phyloP scores from a whole-genome alignment of 2,113 vertebrate genomes.

The Smithornis capensis region DNA sequence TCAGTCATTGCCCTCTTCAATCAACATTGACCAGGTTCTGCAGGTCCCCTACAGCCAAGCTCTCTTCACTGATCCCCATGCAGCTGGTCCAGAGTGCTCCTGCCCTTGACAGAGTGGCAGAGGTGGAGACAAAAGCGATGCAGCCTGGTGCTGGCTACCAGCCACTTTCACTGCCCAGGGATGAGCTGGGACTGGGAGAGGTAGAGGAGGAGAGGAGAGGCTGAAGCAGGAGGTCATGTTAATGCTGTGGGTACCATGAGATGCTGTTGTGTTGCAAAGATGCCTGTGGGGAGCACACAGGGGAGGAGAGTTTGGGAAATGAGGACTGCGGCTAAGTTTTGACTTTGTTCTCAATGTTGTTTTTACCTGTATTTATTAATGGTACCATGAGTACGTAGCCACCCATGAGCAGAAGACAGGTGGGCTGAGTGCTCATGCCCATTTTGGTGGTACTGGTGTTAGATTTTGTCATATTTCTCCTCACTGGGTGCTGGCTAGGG shows the following conservation, averaged over 20 bases:
- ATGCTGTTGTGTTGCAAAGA: background rate
- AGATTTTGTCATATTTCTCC: background rate
- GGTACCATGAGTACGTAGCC: background rate
- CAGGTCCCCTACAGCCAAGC: fast-evolving
- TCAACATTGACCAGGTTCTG: background rate
- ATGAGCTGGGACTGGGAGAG: background rate
- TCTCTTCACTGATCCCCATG: background rate
- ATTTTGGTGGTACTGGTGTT: background rate
- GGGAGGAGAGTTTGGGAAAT: background rate
- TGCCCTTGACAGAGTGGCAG: background rate
- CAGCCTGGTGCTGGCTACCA: background rate
- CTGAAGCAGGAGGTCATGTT: background rate
- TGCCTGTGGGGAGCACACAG: background rate
- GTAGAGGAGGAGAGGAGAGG: background rate
- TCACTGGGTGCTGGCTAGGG: background rate
- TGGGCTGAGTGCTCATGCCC: fast-evolving
- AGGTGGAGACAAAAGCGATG: background rate
- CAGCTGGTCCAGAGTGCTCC: background rate
- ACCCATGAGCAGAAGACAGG: background rate
- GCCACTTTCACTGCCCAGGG: fast-evolving
- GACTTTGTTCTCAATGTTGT: background rate
- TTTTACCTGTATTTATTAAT: background rate
- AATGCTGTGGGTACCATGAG: fast-evolving
- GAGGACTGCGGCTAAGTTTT: background rate
- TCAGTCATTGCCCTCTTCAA: background rate